Evolutionary conservation across 2,888 invertebrate genomes (phyloP).

Genomic region (Palloptera scutellata): DNA sequence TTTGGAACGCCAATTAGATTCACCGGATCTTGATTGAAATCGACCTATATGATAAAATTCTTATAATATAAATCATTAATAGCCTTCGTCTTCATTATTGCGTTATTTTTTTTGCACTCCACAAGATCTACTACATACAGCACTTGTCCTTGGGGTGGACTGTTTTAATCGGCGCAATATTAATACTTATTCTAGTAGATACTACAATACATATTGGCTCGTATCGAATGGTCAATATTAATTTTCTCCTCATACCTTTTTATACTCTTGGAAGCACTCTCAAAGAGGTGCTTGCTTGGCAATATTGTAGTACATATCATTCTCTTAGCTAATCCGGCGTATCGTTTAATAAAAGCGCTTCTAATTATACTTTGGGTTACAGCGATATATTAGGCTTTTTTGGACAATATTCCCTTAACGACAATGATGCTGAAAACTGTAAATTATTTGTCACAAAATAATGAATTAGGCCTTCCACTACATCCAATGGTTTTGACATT

Average conservation of each 20-base stretch:
- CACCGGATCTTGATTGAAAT: constrained; percentile 67
- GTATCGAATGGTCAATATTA: constrained; percentile 90
- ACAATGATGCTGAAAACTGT: constrained; percentile 90
- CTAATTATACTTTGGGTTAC: constrained; percentile 84
- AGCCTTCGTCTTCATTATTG: constrained; percentile 76
- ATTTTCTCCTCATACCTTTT: constrained; percentile 89
- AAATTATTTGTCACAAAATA: constrained; percentile 73
- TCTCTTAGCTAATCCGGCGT: constrained; percentile 70
- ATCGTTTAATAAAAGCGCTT: constrained; percentile 74
- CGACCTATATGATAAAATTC: constrained; percentile 77
- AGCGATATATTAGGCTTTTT: constrained; percentile 83
- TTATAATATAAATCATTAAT: constrained; percentile 78
- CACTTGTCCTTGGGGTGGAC: constrained; percentile 84
- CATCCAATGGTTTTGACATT: constrained; percentile 85
- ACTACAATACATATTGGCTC: constrained; percentile 76
- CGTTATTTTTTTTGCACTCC: constrained; percentile 83
- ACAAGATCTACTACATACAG: too few relatives aligned
- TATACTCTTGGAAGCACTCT: constrained; percentile 88
- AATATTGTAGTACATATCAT: constrained; percentile 72
- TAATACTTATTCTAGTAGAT: constrained; percentile 80
- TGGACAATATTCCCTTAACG: constrained; percentile 90
- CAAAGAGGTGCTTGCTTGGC: constrained; percentile 82
- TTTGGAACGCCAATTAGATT: too few relatives aligned
- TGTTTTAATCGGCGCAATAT: constrained; percentile 80
- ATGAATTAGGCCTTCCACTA: constrained; percentile 74